These are phyloP conservation scores for Lasioglossum albipes DNA, from an alignment of 1,140 invertebrate species.

Conservation along the genomic window DNA sequence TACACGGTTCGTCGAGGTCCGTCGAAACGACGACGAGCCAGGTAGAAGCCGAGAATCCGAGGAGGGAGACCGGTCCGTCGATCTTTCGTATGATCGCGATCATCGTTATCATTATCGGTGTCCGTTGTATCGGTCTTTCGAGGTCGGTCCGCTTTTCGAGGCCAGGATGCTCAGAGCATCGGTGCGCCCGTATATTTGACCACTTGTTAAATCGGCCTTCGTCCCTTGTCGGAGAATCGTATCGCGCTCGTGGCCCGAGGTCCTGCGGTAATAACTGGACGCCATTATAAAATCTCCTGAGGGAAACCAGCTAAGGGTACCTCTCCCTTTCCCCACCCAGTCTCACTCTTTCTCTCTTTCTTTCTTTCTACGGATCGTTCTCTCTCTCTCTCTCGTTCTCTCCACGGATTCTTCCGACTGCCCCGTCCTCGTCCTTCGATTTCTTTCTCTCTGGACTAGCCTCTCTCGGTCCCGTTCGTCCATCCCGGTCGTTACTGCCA, in stretches of 20 bases:
- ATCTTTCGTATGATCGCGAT: constrained; percentile 40
- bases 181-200: constrained; percentile 61
- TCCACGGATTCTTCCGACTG: background rate
- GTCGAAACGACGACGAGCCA: background rate
- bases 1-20: no score
- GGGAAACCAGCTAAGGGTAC: constrained; percentile 78
- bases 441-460: constrained; percentile 59
- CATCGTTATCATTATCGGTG: constrained; percentile 49
- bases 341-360: background rate
- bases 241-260: constrained; percentile 77
- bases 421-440: constrained; percentile 8
- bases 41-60: no score
- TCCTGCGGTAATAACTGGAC: constrained; percentile 80
- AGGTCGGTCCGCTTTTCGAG: constrained; percentile 18
- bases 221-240: constrained; percentile 77
- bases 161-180: constrained; percentile 45
- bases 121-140: constrained; percentile 48
- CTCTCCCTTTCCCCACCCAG: constrained; percentile 40
- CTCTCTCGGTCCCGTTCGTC: constrained; percentile 48
- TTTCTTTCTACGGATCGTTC: background rate
- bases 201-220: constrained; percentile 73
- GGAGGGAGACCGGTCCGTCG: background rate
- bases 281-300: constrained; percentile 80
- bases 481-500: constrained; percentile 77
- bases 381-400: constrained; percentile 50